Conservation (phyloP, 92 coral and sea anemone genomes). For the Epizoanthus fatuus region DNA sequence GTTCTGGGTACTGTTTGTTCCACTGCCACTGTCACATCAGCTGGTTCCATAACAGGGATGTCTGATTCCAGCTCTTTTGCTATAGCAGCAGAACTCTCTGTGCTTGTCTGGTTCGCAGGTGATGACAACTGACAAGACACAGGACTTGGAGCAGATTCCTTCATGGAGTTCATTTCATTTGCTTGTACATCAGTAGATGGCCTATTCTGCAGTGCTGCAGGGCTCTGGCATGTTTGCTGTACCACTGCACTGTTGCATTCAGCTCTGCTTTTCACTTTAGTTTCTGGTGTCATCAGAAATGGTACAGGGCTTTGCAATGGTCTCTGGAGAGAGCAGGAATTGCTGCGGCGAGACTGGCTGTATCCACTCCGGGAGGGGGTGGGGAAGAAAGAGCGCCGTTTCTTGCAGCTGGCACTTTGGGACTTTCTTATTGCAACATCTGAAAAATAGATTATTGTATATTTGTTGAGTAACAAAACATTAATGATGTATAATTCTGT, state of each 20-base stretch:
- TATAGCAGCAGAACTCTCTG: neutral
- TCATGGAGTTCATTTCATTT: neutral
- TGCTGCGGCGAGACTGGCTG: constrained; percentile 18
- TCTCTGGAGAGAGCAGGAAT: neutral
- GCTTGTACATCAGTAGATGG: neutral
- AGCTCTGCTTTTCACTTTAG: neutral
- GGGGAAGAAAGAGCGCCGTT: constrained; percentile 84
- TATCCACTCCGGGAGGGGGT: constrained; percentile 66
- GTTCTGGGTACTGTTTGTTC: neutral
- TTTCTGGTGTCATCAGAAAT: constrained; percentile 9
- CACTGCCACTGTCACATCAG: neutral
- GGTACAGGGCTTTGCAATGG: constrained; percentile 22
- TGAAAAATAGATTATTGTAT: neutral
- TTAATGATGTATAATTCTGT: too few species aligned
- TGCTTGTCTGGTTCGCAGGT: neutral
- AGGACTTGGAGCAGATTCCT: neutral
- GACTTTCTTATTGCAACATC: constrained; percentile 38
- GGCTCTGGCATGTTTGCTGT: neutral
- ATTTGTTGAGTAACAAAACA: too few species aligned
- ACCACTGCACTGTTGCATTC: neutral
- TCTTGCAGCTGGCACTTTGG: constrained; percentile 73
- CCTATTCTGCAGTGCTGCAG: neutral
- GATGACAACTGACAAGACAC: neutral
- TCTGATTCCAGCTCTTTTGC: neutral
- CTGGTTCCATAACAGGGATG: neutral